Conservation (phyloP, 2,797 vertebrate genomes). For the Chloroceryle amazona region DNA sequence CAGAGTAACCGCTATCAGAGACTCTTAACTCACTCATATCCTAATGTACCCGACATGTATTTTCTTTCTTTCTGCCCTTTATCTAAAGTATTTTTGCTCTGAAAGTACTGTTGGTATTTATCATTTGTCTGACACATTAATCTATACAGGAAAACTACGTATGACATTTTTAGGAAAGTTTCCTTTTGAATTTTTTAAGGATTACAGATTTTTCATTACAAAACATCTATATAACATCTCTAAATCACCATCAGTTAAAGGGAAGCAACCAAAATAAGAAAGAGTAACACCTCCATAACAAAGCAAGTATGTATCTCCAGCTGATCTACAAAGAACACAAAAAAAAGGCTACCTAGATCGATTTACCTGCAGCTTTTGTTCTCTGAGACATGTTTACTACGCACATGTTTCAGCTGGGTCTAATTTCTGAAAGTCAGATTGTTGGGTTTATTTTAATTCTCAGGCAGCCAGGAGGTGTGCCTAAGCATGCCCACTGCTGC, state of each 20-base stretch:
- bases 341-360: neutral
- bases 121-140: neutral
- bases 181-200: neutral
- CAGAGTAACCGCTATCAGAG: slow-evolving; percentile 56
- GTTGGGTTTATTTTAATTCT: neutral
- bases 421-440: neutral
- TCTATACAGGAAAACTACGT: neutral
- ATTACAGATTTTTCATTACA: neutral
- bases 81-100: neutral
- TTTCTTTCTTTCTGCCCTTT: slow-evolving; percentile 54
- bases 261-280: neutral
- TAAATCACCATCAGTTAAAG: neutral
- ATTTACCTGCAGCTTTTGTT: neutral
- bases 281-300: neutral
- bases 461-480: neutral
- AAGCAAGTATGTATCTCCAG: neutral
- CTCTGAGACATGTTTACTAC: neutral
- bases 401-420: neutral
- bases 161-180: neutral
- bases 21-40: slow-evolving; percentile 55
- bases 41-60: neutral
- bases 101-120: slow-evolving; percentile 40
- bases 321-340: neutral
- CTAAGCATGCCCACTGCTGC: neutral
- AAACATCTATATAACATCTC: neutral